Evolutionary conservation across 1,140 invertebrate species (phyloP).

Genomic region (Oryctes rhinoceros): DNA sequence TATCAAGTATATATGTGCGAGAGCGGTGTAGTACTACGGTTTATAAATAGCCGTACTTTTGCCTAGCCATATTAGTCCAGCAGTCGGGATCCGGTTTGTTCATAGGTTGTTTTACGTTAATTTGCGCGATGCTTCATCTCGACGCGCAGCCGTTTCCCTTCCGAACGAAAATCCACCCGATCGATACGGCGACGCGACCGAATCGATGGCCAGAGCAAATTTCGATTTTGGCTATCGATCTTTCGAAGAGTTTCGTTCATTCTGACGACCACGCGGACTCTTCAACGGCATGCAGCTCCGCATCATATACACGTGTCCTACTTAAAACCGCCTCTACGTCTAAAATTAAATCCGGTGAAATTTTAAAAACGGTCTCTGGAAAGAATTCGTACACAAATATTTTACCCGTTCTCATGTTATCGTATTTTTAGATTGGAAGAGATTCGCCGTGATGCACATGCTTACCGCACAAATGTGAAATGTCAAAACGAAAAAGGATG

Average conservation of each 20-base stretch:
- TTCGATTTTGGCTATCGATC: background rate
- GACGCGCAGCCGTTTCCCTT: background rate
- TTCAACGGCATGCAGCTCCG: no score
- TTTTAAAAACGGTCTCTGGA: constrained; percentile 7
- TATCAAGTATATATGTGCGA: no score
- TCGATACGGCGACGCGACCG: no score
- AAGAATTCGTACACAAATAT: constrained; percentile 38
- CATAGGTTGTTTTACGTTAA: constrained; percentile 27
- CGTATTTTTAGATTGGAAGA: constrained; percentile 1
- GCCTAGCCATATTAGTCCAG: constrained; percentile 58
- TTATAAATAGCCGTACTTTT: constrained; percentile 54
- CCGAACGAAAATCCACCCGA: no score
- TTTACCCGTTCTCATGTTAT: background rate
- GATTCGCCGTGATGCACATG: no score
- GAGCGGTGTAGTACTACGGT: background rate
- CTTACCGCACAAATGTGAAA: background rate
- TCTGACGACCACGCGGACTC: no score
- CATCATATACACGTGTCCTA: background rate
- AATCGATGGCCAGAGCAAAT: background rate
- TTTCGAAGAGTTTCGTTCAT: no score
- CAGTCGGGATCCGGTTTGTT: constrained; percentile 45
- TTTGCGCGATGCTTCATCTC: background rate
- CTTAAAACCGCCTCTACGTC: constrained; percentile 4
- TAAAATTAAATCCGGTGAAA: constrained; percentile 27
- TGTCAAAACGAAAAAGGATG: no score